Evolutionary conservation across 2,797 vertebrate genomes (phyloP).

Genomic region (Tauraco hartlaubi): DNA sequence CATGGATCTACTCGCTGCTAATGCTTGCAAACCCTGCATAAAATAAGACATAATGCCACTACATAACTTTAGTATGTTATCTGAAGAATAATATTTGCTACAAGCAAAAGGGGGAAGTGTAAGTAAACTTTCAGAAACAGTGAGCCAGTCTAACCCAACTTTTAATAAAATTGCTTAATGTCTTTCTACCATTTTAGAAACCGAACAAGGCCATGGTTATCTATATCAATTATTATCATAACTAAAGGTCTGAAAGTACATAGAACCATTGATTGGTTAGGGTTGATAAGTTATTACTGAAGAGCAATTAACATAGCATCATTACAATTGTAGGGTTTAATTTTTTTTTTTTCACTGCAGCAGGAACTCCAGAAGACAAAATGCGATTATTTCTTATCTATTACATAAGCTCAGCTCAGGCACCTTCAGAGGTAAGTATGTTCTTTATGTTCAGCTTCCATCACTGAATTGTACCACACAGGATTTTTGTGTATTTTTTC

Average conservation of each 20-base stretch:
- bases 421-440: constrained; percentile 93
- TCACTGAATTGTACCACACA: not conserved
- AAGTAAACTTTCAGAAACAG: not conserved
- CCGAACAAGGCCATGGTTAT: not conserved
- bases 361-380: constrained; percentile 96
- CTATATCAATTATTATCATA: not conserved
- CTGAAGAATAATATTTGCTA: not conserved
- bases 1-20: not conserved
- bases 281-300: not conserved
- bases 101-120: not conserved
- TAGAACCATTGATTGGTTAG: no score
- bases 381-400: constrained; percentile 97
- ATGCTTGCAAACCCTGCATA: not conserved
- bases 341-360: constrained; percentile 74
- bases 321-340: not conserved
- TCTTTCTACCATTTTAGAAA: not conserved
- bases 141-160: not conserved
- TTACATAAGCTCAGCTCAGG: constrained; percentile 92
- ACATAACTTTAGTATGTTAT: not conserved
- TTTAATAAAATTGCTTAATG: not conserved
- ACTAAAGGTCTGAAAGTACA: not conserved
- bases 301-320: not conserved
- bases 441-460: not conserved
- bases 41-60: not conserved
- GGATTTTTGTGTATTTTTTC: not conserved